Evolutionary conservation across 2,888 invertebrate genomes (phyloP), one percentile per base, ranked within the genome.

Genomic region (Agrilus mali): DNA sequence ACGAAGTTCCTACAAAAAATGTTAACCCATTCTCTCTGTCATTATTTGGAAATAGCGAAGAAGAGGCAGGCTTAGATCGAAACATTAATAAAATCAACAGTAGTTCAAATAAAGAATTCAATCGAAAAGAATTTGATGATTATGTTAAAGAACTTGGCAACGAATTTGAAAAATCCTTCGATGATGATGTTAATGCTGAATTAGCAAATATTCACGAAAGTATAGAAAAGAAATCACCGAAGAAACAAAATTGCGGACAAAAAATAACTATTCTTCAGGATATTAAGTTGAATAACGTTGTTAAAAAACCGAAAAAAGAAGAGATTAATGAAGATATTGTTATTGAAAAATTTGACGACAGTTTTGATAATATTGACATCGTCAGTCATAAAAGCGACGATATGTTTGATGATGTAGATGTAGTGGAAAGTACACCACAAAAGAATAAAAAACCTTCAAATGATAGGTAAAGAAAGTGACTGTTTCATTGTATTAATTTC

Each of bases 381-480:
- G 33, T 20, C 33, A 42, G 38, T 14, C 37, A 41, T 32, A 45
- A 45, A 31, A 49, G 45, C 17, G 49, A 49, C 17, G 49, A 49
- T 22, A 42, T 49, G n/a, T 51, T 53, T 36, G 37, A 41, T 33
- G 57, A 58, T 41, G 48, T 50, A 4, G 60, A 61, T 48, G 46
- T 61, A 27, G 55, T 63, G 3, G 60, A 61, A 47, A 54, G 52
- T 4, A 61, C 63, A 10, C 61, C 61, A 3, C 55, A 58, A 44
- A 58, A 44, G 12, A 42, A 32, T 15, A 35, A 35, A 10, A 35
- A 15, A 35, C 2, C 16, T 35, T 15, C 16, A 10, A 35, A 10
- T n/a, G 35, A 16, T n/a, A 16, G 38, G 33, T 27, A 42, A 39
- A 31, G 5, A 42, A 39, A 31, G 5, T 10, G 20, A 14, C 17